These are phyloP conservation scores for Drosophila serrata DNA, from an alignment of 1,140 invertebrate species.

Conservation along the genomic window DNA sequence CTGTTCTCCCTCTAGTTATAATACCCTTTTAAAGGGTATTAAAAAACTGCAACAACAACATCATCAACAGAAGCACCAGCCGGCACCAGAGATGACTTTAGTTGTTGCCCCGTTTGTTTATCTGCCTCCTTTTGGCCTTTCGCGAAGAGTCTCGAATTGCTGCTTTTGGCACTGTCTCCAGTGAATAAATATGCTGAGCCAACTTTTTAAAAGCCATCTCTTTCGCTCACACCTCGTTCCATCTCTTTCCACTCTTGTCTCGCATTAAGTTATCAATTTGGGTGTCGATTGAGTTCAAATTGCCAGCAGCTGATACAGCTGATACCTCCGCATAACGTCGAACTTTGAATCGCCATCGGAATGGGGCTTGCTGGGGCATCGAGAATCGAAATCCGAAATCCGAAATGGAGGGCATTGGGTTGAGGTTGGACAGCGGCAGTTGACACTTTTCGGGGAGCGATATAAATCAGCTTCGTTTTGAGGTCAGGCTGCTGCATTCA, in stretches of 20 bases:
- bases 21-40: not conserved
- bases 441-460: conserved; percentile 76
- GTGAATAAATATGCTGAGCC: conserved; percentile 54
- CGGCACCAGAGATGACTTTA: conserved; percentile 30
- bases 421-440: conserved; percentile 58
- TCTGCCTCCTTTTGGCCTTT: conserved; percentile 21
- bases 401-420: conserved; percentile 71
- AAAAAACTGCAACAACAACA: conserved; percentile 9
- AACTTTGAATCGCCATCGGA: conserved; percentile 18
- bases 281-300: conserved; percentile 77
- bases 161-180: conserved; percentile 39
- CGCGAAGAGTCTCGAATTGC: conserved; percentile 43
- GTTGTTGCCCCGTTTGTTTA: conserved; percentile 46
- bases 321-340: conserved; percentile 6
- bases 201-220: conserved; percentile 53
- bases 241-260: conserved; percentile 18
- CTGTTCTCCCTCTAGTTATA: not conserved
- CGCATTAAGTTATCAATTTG: conserved; percentile 81
- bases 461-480: conserved; percentile 71
- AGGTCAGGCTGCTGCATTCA: conserved; percentile 55
- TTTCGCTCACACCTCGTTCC: conserved; percentile 27
- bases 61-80: conserved; percentile 16
- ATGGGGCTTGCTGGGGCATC: conserved; percentile 7
- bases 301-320: conserved; percentile 75
- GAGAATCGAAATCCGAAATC: not conserved